These are phyloP conservation scores for Theodoxus fluviatilis DNA, from an alignment of 2,888 invertebrate genomes.

Conservation along the genomic window DNA sequence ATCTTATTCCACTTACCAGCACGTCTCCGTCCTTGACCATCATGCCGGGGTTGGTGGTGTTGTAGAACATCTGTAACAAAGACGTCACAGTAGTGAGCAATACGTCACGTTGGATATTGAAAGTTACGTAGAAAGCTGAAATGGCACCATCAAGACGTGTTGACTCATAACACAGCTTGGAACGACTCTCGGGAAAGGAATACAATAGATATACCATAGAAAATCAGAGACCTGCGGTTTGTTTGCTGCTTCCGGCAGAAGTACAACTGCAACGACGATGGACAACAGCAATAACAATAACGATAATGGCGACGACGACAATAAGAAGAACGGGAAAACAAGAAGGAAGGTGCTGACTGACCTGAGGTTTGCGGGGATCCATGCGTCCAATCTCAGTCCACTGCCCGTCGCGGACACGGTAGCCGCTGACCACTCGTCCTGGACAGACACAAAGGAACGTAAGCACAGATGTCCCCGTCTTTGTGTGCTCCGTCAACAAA, in stretches of 20 bases:
- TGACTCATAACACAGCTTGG: no score
- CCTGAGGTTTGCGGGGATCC: conserved; percentile 61
- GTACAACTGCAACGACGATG: no score
- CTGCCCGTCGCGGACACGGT: conserved; percentile 56
- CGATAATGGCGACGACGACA: neutral
- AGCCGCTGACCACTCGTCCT: conserved; percentile 62
- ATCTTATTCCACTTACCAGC: conserved; percentile 56
- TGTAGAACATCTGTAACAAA: conserved; percentile 63
- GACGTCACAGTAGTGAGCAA: no score
- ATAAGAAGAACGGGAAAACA: neutral
- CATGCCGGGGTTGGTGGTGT: conserved; percentile 53
- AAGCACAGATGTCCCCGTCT: no score
- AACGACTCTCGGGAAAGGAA: no score
- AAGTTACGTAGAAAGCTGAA: neutral
- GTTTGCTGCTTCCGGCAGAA: no score
- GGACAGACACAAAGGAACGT: conserved; percentile 16
- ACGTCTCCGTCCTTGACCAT: conserved; percentile 55
- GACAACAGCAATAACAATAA: neutral
- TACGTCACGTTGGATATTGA: no score
- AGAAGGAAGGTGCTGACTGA: conserved; percentile 25
- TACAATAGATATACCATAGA: no score
- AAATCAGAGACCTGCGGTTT: no score
- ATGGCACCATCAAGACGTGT: no score
- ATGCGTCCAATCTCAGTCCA: conserved; percentile 64
- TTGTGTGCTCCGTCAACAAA: no score